phyloP scores from a whole-genome alignment of 2,113 vertebrate genomes.

The Datnioides undecimradiatus region DNA sequence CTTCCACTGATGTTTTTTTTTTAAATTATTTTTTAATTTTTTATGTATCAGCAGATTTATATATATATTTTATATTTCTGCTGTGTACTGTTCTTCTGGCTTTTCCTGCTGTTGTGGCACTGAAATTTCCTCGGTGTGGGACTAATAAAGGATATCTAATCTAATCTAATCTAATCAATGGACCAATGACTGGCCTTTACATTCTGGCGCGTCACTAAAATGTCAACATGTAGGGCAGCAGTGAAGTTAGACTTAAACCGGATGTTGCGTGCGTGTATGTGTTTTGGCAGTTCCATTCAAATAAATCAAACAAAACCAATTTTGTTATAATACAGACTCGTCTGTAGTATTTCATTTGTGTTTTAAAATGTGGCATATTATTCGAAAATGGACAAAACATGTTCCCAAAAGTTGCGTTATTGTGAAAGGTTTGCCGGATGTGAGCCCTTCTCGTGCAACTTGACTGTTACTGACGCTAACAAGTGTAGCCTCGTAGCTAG shows the following conservation, averaged over 20 bases:
- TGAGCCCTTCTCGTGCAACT: accelerated
- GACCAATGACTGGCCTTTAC: not conserved
- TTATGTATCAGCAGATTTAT: no score
- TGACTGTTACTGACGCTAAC: not conserved
- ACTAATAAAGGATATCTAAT: no score
- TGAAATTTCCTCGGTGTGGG: no score
- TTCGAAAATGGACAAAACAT: accelerated
- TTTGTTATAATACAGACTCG: accelerated
- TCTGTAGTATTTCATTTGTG: not conserved
- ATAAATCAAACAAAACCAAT: not conserved
- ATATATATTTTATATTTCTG: no score
- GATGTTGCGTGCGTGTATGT: not conserved
- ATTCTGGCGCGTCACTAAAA: not conserved
- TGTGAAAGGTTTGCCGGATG: conserved; percentile 17
- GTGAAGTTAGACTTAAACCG: not conserved
- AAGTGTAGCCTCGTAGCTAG: not conserved
- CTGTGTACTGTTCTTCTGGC: no score
- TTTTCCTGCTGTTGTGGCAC: no score
- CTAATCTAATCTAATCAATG: no score
- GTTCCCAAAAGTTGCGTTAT: not conserved
- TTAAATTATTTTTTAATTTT: no score
- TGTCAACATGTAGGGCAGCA: not conserved
- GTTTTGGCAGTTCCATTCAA: not conserved
- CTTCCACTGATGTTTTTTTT: no score
- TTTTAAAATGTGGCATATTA: accelerated